phyloP scores from a whole-genome alignment of 2,797 vertebrate genomes.

The Todus mexicanus region DNA sequence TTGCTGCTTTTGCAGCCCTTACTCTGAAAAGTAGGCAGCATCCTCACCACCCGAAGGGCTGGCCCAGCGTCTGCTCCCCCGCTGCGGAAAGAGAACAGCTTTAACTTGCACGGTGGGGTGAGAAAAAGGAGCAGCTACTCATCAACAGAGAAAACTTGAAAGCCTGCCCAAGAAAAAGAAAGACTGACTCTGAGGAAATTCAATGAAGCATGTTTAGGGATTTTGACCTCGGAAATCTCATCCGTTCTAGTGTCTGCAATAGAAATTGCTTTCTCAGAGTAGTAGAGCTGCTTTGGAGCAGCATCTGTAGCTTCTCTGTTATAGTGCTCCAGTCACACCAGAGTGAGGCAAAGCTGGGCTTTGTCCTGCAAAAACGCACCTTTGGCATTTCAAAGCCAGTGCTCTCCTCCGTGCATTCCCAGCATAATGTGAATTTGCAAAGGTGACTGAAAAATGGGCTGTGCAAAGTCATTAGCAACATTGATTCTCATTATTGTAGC shows the following conservation, averaged over 20 bases:
- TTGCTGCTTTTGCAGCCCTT: background rate
- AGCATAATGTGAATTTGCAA: background rate
- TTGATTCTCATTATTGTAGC: conserved; percentile 54
- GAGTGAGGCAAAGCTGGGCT: background rate
- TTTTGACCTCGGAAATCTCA: background rate
- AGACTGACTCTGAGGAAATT: background rate
- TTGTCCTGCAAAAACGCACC: background rate
- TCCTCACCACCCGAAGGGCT: fast-evolving
- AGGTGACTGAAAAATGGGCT: conserved; percentile 51
- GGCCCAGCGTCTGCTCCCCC: background rate
- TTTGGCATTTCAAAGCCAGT: background rate
- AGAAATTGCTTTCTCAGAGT: background rate
- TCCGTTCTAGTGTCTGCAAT: background rate
- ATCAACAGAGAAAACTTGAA: background rate
- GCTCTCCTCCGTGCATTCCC: background rate
- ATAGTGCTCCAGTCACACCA: background rate
- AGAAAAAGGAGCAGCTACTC: background rate
- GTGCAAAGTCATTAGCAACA: conserved; percentile 39
- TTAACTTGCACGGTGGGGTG: background rate
- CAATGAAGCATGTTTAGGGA: background rate
- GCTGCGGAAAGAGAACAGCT: background rate
- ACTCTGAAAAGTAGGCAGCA: background rate
- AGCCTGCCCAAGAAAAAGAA: background rate
- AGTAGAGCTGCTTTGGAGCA: background rate
- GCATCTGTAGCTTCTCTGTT: background rate